Base-by-base conservation (phyloP, 2,888 invertebrate genomes). In the Coenonympha arcania region DNA sequence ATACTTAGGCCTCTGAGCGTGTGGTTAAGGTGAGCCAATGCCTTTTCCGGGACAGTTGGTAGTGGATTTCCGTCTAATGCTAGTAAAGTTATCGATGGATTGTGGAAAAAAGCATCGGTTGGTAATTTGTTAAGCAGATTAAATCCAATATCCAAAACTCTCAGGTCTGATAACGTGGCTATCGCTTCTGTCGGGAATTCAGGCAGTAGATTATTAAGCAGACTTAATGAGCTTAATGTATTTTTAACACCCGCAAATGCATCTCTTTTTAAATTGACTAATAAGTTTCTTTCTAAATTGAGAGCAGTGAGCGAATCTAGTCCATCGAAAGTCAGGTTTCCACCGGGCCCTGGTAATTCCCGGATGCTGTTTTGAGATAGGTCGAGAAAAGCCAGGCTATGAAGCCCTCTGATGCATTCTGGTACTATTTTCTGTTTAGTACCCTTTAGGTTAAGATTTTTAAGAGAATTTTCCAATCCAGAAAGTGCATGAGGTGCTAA, bases 51-150 rank as follows among this genome's bases (percentile, higher is more conserved):
- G 36, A 96, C 91, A 1, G 95, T 95, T 4, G 92, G 89, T 63
- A 96, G 73, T 2, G 96, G 96, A 80, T 96, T 96, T 39, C 96
- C 96, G 69, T 96, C 96, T 61, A 96, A 87, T 6, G 96, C 96
- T 53, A 96, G 74, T 45, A 96, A 85, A 0, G 96, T 96, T 58
- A 96, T 91, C 19, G 93, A 91, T 1, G 93, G 93, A 77, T 95
- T 94, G 48, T 91, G 92, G 52, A 89, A 78, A 70, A 96, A 96
- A 1, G 95, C 94, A 52, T 93, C 89, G 41, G 88, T 81, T 6
- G 96, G 95, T 60, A 96, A 78, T 63, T 92, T 91, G 37, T 94
- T 94, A 56, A 96, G 82, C 59, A 95, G 88, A 87, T 96, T 96
- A 76, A 96, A 96, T 41, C 96, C 96, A 58, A 96, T 94, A 73